A percentile compares a stretch with the other conserved stretches of the same genome.
phyloP scores from a whole-genome alignment of 2,113 vertebrate genomes.

The Festucalex cinctus region DNA sequence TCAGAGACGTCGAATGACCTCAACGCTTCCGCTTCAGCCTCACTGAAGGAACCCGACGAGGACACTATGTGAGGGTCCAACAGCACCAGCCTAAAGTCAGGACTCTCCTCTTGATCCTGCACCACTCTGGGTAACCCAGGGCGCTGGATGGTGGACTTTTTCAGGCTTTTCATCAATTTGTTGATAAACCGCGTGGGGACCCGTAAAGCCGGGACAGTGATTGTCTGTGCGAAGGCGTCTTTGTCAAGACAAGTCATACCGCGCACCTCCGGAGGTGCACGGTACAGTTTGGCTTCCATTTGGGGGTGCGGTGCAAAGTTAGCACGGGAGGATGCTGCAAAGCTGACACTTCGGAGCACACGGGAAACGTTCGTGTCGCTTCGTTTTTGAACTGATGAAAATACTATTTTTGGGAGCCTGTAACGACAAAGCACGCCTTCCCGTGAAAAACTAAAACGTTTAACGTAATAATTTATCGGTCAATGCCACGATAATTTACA shows the following conservation, averaged over 20 bases:
- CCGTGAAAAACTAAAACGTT: not conserved
- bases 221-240: constrained; percentile 81
- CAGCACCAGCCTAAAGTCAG: constrained; percentile 66
- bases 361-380: constrained; percentile 4
- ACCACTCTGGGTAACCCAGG: constrained; percentile 84
- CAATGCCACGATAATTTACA: not conserved
- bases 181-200: constrained; percentile 77
- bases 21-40: constrained; percentile 73
- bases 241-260: constrained; percentile 89
- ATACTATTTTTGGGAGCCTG: constrained; percentile 41
- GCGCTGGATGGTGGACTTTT: constrained; percentile 75
- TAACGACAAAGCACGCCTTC: not conserved
- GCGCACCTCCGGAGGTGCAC: constrained; percentile 76
- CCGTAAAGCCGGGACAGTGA: constrained; percentile 83
- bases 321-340: not conserved
- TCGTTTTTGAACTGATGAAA: constrained; percentile 11
- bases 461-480: not conserved
- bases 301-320: constrained; percentile 28
- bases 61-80: constrained; percentile 82
- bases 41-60: constrained; percentile 68
- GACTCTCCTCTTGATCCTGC: constrained; percentile 75
- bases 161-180: constrained; percentile 79
- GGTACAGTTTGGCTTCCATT: constrained; percentile 74
- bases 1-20: constrained; percentile 68
- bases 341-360: not conserved